Conservation (phyloP, 2,797 vertebrate genomes). For the Notamacropus eugenii region DNA sequence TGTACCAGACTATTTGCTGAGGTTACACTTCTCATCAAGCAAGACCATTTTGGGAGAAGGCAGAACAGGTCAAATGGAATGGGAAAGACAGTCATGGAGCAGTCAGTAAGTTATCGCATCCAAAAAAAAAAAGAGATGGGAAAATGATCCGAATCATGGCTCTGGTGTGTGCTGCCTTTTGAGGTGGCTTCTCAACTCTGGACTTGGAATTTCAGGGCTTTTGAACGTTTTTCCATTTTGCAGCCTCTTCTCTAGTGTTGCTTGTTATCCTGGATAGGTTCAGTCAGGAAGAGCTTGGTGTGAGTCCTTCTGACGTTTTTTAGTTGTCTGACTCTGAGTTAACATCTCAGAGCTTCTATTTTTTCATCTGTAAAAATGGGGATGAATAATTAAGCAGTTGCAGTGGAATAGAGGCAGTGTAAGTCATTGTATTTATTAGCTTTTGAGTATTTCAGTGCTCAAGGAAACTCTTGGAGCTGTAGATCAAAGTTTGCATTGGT, state of each 20-base stretch:
- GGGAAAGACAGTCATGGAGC: neutral
- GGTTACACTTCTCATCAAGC: neutral
- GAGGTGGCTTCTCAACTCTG: neutral
- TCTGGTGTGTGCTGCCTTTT: neutral
- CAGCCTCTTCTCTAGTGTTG: neutral
- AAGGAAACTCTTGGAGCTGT: neutral
- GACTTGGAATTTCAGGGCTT: neutral
- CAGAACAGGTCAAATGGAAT: neutral
- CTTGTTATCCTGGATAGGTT: neutral
- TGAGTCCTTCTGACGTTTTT: neutral
- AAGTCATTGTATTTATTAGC: no score
- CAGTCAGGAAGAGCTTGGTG: neutral
- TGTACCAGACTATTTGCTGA: neutral
- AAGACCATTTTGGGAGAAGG: neutral
- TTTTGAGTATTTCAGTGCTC: neutral
- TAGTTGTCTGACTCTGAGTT: neutral
- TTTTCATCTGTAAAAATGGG: neutral
- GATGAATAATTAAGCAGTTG: neutral
- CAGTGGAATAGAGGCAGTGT: neutral
- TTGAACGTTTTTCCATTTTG: neutral
- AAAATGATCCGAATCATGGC: neutral
- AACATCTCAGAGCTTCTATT: neutral
- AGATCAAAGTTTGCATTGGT: neutral
- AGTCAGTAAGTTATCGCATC: neutral
- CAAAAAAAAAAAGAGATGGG: neutral